phyloP scores from a whole-genome alignment of 2,888 invertebrate genomes.

The Achlya flavicornis region DNA sequence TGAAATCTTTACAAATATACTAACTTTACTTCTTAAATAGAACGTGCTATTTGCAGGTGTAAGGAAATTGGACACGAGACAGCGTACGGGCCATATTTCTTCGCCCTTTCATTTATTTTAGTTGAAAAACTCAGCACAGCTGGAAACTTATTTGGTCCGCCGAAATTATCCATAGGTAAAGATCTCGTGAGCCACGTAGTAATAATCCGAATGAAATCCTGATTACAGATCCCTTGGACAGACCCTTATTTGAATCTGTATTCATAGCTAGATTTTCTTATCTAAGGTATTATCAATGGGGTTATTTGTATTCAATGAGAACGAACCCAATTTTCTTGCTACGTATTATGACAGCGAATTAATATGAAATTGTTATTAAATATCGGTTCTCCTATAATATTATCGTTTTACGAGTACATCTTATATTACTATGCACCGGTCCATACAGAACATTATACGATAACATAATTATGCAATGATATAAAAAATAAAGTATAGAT shows the following conservation, averaged over 20 bases:
- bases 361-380: not conserved
- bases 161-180: slow-evolving; percentile 33
- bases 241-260: slow-evolving; percentile 37
- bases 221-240: slow-evolving; percentile 46
- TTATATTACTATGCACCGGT: not conserved
- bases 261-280: slow-evolving; percentile 41
- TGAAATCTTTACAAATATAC: not conserved
- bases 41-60: slow-evolving; percentile 32
- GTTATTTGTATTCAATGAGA: slow-evolving; percentile 46
- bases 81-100: slow-evolving; percentile 40
- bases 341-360: slow-evolving; percentile 24
- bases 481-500: too few species aligned
- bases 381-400: not conserved
- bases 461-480: too few species aligned
- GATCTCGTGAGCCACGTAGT: slow-evolving; percentile 35
- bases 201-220: slow-evolving; percentile 44
- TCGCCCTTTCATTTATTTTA: slow-evolving; percentile 46
- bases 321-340: slow-evolving; percentile 36
- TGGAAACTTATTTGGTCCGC: slow-evolving; percentile 34
- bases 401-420: not conserved
- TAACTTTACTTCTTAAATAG: not conserved
- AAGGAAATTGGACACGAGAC: slow-evolving; percentile 41
- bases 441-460: too few species aligned
- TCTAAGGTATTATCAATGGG: slow-evolving; percentile 42
- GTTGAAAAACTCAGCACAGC: slow-evolving; percentile 37